These are phyloP conservation scores for Ochotona princeps DNA, from an alignment of 2,113 vertebrate species.

Conservation along the genomic window DNA sequence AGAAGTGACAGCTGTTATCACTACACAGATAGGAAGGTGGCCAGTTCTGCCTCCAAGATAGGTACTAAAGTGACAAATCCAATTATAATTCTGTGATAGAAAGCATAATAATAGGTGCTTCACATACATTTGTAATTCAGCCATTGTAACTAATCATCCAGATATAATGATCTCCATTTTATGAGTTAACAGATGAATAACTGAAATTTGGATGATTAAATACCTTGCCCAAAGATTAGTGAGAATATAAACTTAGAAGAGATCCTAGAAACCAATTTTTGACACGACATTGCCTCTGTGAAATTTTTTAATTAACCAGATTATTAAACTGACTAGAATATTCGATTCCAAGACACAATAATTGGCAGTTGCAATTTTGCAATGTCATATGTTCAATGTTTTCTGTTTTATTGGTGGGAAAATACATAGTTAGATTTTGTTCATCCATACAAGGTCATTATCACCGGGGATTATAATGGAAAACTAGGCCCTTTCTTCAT, in stretches of 20 bases:
- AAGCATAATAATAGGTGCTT: neutral
- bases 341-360: neutral
- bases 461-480: constrained; percentile 30
- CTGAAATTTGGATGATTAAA: too few relatives aligned
- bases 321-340: neutral
- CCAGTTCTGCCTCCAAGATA: neutral
- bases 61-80: neutral
- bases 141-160: neutral
- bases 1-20: neutral
- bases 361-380: neutral
- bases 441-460: constrained; percentile 45
- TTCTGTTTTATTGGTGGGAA: constrained; percentile 43
- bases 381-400: constrained; percentile 47
- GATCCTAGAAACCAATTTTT: neutral
- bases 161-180: neutral
- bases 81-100: neutral
- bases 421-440: constrained; percentile 10
- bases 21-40: neutral
- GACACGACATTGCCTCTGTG: neutral
- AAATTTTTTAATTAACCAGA: neutral
- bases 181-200: neutral
- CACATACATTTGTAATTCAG: neutral
- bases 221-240: neutral
- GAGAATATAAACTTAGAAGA: neutral
- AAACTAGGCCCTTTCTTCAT: constrained; percentile 49